Evolutionary conservation across 2,113 vertebrate genomes (phyloP), one percentile per base, ranked within the genome.

Genomic region (Rhinolophus ferrumequinum): DNA sequence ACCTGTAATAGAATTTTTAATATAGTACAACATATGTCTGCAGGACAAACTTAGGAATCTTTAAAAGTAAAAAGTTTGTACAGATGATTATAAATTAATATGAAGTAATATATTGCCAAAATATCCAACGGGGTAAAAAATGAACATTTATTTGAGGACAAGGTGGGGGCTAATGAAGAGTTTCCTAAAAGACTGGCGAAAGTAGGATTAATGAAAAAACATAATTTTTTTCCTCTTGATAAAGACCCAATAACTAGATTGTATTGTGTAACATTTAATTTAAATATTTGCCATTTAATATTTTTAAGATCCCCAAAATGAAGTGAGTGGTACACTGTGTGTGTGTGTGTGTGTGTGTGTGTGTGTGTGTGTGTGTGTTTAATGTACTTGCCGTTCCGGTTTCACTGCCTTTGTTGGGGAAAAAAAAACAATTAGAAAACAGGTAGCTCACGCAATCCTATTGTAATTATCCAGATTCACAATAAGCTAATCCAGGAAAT

Each of bases 381-480:
- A 88, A 60, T 84, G 30, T 89, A 30, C 18, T 93, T 95, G 33
- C 64, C 41, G 64, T 82, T 94, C 30, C 58, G 54, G 13, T 84
- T 94, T 96, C 56, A 88, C 28, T 84, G 24, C 41, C n/a, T 82
- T 92, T 92, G 12, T 67, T 84, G 41, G 60, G 22, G 84, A 6
- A 13, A 26, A 13, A 26, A 67, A 50, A 38, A 89, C 18, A 54
- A 83, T 64, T 89, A 94, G 33, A 66, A 38, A 73, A 12, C 62
- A 73, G 38, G 41, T 94, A 92, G 50, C 35, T 79, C 67, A 50
- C 6, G 33, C 14, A 47, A n/a, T 70, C 15, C 33, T 77, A 56
- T 30, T 90, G 91, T 16, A 93, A 64, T 90, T 86, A 95, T n/a
- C 21, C 64, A 73, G 8, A 90, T 87, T 95, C 81, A 93, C 41